phyloP scores from a whole-genome alignment of 2,797 vertebrate genomes.

The Acanthurus tractus region DNA sequence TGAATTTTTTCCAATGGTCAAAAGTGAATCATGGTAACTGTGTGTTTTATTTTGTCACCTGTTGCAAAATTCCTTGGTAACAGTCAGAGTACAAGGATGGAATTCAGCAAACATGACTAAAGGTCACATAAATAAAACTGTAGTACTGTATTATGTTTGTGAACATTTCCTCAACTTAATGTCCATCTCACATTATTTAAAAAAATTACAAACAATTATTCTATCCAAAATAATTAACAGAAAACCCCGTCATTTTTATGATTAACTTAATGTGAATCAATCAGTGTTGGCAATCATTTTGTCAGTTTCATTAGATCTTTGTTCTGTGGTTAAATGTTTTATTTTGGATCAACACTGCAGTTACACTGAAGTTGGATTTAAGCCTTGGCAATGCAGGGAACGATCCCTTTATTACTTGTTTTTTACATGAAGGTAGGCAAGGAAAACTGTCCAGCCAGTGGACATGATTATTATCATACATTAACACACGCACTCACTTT shows the following conservation, averaged over 20 bases:
- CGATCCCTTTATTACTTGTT: conserved; percentile 19
- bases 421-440: conserved; percentile 4
- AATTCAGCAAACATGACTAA: too few species aligned
- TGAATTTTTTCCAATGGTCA: too few species aligned
- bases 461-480: conserved; percentile 20
- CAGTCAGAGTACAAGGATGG: too few species aligned
- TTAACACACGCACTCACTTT: conserved; percentile 10
- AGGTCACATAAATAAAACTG: too few species aligned
- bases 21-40: too few species aligned
- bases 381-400: not conserved
- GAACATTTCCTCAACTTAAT: too few species aligned
- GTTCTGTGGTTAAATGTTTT: conserved; percentile 24
- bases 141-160: too few species aligned
- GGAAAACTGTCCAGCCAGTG: conserved; percentile 3
- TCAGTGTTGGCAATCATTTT: conserved; percentile 43
- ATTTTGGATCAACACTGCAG: conserved; percentile 1
- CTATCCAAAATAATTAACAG: not conserved
- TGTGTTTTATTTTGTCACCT: too few species aligned
- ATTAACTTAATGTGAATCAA: conserved; percentile 44
- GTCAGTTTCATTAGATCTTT: conserved; percentile 30
- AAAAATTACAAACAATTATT: conserved; percentile 4
- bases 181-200: too few species aligned
- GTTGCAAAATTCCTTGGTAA: too few species aligned
- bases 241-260: not conserved
- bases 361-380: not conserved